These are phyloP conservation scores for Mamestra brassicae DNA, from an alignment of 2,888 invertebrate genomes.

Conservation along the genomic window DNA sequence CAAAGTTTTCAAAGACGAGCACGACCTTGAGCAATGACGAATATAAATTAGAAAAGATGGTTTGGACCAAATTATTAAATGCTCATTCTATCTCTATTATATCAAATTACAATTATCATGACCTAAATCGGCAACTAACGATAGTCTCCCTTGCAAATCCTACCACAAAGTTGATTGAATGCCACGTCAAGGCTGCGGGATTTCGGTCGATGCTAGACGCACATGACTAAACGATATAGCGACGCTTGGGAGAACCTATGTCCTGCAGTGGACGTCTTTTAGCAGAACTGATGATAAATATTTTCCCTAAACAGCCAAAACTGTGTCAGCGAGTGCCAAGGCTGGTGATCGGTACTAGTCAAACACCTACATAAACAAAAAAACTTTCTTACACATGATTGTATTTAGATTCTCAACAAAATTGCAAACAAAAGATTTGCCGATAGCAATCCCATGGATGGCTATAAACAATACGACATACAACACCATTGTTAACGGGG, in stretches of 20 bases:
- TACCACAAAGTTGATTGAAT: too few species aligned
- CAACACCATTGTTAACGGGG: conserved; percentile 50
- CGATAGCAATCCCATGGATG: conserved; percentile 50
- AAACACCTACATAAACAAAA: background rate
- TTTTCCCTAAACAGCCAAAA: background rate
- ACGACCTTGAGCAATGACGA: too few species aligned
- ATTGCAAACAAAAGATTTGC: conserved; percentile 32
- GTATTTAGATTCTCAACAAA: conserved; percentile 27
- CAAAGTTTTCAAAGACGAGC: too few species aligned
- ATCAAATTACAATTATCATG: too few species aligned
- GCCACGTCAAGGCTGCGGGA: too few species aligned
- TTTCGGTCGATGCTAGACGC: background rate
- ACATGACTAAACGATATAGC: background rate
- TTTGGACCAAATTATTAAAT: too few species aligned
- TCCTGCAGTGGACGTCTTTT: background rate
- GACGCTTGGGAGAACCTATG: background rate
- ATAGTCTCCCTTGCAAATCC: too few species aligned
- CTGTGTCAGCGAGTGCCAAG: background rate
- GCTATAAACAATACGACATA: conserved; percentile 40
- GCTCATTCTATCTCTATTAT: too few species aligned
- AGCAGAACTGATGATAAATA: background rate
- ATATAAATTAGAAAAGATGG: too few species aligned
- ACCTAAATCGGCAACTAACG: too few species aligned
- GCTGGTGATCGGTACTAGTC: background rate
- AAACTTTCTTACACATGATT: conserved; percentile 9